A percentile compares a stretch with the other conserved stretches of the same genome.
phyloP scores from a whole-genome alignment of 2,113 vertebrate species.

The Erinaceus europaeus region DNA sequence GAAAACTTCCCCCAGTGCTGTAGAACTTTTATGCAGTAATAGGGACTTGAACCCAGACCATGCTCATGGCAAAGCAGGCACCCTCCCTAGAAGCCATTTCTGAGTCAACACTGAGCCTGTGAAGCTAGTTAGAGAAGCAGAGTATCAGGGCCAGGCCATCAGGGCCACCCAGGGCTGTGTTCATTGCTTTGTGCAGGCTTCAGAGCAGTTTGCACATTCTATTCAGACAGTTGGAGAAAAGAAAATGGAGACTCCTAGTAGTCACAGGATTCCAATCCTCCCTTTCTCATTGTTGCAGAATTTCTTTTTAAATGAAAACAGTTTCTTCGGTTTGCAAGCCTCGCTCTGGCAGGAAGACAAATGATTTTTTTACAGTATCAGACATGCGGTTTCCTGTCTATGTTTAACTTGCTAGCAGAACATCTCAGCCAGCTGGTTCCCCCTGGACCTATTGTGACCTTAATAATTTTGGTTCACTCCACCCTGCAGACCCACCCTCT shows the following conservation, averaged over 20 bases:
- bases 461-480: constrained; percentile 72
- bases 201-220: background rate
- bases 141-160: background rate
- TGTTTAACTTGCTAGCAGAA: constrained; percentile 88
- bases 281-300: constrained; percentile 77
- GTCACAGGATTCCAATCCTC: constrained; percentile 55
- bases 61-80: too few relatives aligned
- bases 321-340: constrained; percentile 79
- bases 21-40: too few relatives aligned
- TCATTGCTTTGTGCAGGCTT: background rate
- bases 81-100: constrained; percentile 23
- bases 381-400: constrained; percentile 97
- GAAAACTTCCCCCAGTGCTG: too few relatives aligned
- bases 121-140: background rate
- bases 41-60: too few relatives aligned
- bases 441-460: constrained; percentile 77
- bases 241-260: background rate
- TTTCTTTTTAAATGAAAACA: constrained; percentile 85
- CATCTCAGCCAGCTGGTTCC: constrained; percentile 84
- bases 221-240: background rate
- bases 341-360: constrained; percentile 84
- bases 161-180: rapidly evolving
- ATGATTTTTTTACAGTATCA: constrained; percentile 88
- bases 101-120: background rate
- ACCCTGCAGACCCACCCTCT: constrained; percentile 59